Base-by-base conservation (phyloP, 2,797 vertebrate genomes). In the Rachycentron canadum region DNA sequence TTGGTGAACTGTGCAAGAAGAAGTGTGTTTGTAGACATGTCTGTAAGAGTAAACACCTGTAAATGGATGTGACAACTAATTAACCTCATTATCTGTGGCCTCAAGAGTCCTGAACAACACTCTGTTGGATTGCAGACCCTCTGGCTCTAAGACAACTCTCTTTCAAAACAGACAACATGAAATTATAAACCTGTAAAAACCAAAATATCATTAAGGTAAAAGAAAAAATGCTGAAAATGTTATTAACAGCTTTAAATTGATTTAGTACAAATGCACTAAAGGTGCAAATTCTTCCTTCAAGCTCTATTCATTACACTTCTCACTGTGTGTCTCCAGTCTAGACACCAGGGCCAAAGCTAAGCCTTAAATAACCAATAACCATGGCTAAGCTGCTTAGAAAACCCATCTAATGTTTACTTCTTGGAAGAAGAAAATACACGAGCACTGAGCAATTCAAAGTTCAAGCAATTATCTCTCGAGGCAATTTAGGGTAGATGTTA, bases 321-420 rank as follows among this genome's bases (percentile, higher is more conserved):
- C 25, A 10, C 45, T 69, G 81, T 73, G 73, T 40, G 68, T 30
- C 57, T 78, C 68, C 36, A 36, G 73, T 76, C 28, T 66, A 19
- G 57, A 82, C 79, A 57, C n/a, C 47, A 13, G 76, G 79, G 76
- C 75, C 66, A 60, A 72, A 78, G 49, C 14, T 61, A 78, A 87
- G 19, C 76, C 47, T 78, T 92, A 90, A 82, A 84, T 89, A 90
- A 92, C 72, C 63, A 57, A 47, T 67, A 66, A 75, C 2, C 65
- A 60, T 56, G 3, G 67, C 43, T 82, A 84, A 92, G 87, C 85
- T 0, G 36, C 78, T 91, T 77, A 86, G 72, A 72, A 73, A 73
- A 73, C 25, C 11, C 0, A 74, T 64, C 69, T 52, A 56, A 80
- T 40, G 55, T 70, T 68, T 47, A 66, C 67, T 75, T 86, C 86